These are phyloP conservation scores for Ctena decussata DNA, from an alignment of 2,888 invertebrate species.

Conservation along the genomic window DNA sequence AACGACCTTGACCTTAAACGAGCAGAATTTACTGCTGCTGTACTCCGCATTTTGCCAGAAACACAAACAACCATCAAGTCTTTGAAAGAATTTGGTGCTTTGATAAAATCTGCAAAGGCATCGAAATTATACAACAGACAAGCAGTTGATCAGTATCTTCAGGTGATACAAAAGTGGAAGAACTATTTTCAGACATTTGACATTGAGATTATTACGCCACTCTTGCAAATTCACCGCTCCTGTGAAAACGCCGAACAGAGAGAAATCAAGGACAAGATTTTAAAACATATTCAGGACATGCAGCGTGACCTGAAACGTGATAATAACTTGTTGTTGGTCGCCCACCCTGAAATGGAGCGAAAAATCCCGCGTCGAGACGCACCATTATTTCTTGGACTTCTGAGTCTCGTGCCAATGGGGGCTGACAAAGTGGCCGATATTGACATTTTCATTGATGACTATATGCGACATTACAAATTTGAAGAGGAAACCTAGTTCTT, in stretches of 20 bases:
- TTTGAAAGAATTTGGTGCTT: slow-evolving; percentile 72
- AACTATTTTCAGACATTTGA: slow-evolving; percentile 65
- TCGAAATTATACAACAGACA: slow-evolving; percentile 61
- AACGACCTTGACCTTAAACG: slow-evolving; percentile 74
- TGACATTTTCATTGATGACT: slow-evolving; percentile 79
- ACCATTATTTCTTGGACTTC: slow-evolving; percentile 76
- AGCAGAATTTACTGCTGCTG: slow-evolving; percentile 74
- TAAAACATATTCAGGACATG: slow-evolving; percentile 65
- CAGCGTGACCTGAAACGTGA: slow-evolving; percentile 65
- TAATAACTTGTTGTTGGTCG: slow-evolving; percentile 63
- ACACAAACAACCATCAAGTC: slow-evolving; percentile 58
- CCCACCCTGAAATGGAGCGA: slow-evolving; percentile 71
- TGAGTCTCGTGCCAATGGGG: slow-evolving; percentile 77
- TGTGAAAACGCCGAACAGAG: slow-evolving; percentile 79
- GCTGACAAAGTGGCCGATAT: slow-evolving; percentile 75
- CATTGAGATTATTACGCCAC: slow-evolving; percentile 68
- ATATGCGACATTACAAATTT: slow-evolving; percentile 70
- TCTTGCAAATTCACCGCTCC: slow-evolving; percentile 74
- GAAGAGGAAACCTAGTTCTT: too few relatives aligned
- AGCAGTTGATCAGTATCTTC: slow-evolving; percentile 66
- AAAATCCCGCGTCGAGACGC: slow-evolving; percentile 75
- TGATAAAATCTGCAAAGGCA: slow-evolving; percentile 69
- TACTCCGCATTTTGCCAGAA: slow-evolving; percentile 73
- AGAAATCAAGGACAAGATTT: slow-evolving; percentile 71
- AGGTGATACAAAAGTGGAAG: slow-evolving; percentile 63